These are phyloP conservation scores for Tetanocera ferruginea DNA, from an alignment of 2,888 invertebrate genomes.

Conservation along the genomic window DNA sequence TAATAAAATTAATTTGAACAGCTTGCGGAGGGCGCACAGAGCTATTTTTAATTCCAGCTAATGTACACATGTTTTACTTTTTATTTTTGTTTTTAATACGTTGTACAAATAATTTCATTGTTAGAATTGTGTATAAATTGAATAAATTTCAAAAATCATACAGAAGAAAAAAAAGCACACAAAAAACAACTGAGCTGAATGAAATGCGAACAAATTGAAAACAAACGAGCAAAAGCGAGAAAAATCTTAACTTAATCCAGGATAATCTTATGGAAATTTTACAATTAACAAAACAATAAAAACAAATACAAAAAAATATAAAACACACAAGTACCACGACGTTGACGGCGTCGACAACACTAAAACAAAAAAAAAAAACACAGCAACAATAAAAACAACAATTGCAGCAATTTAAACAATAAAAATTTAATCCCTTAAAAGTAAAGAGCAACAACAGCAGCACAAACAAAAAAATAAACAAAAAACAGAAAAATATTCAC, in stretches of 20 bases:
- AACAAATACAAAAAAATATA: background rate
- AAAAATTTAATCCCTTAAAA: constrained; percentile 53
- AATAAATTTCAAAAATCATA: background rate
- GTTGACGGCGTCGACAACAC: background rate
- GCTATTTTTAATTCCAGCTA: no score
- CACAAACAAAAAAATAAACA: constrained; percentile 39
- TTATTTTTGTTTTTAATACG: no score
- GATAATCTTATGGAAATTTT: constrained; percentile 60
- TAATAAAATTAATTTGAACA: no score
- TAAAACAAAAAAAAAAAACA: background rate
- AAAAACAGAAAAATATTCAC: constrained; percentile 24
- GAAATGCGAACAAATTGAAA: constrained; percentile 17
- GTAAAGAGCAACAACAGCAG: constrained; percentile 35
- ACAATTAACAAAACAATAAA: constrained; percentile 46
- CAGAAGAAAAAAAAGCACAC: background rate
- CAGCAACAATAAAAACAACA: constrained; percentile 11
- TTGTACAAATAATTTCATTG: no score
- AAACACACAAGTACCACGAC: background rate
- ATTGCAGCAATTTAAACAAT: constrained; percentile 35
- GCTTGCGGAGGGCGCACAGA: no score
- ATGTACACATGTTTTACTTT: no score
- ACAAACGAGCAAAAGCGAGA: constrained; percentile 43
- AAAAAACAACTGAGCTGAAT: background rate
- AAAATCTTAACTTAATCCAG: constrained; percentile 52
- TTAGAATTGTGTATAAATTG: no score